phyloP scores from a whole-genome alignment of 2,113 vertebrate genomes.

The Ascaphus truei region DNA sequence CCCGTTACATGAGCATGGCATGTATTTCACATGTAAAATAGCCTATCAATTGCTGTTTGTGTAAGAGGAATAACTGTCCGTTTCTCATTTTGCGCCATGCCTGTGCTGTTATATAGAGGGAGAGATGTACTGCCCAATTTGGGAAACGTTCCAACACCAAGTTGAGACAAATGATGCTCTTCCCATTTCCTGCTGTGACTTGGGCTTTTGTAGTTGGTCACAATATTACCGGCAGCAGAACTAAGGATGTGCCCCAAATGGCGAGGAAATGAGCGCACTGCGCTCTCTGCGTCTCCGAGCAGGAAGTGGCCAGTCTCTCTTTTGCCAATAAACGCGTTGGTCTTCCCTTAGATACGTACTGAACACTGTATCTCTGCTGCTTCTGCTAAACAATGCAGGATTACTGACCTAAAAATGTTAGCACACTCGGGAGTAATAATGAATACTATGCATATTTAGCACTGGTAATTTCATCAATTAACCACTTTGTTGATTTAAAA shows the following conservation, averaged over 20 bases:
- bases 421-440: background rate
- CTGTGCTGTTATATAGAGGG: background rate
- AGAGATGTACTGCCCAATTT: conserved; percentile 36
- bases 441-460: background rate
- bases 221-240: conserved; percentile 59
- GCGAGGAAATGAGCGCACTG: background rate
- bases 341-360: background rate
- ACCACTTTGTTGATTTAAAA: conserved; percentile 20
- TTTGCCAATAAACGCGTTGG: background rate
- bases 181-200: conserved; percentile 45
- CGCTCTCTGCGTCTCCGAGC: too few relatives aligned
- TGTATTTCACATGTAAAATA: too few relatives aligned
- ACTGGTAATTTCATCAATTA: conserved; percentile 23
- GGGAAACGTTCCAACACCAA: conserved; percentile 49
- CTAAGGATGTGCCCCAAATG: conserved; percentile 29
- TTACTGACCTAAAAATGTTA: conserved; percentile 4
- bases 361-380: background rate
- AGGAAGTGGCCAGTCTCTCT: too few relatives aligned
- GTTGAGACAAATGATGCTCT: conserved; percentile 41
- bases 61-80: background rate
- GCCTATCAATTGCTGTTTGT: background rate
- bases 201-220: conserved; percentile 52
- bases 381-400: background rate
- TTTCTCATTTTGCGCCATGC: conserved; percentile 26
- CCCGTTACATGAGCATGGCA: background rate